phyloP scores from a whole-genome alignment of 1,140 invertebrate genomes.

The Psilanteris sp. region DNA sequence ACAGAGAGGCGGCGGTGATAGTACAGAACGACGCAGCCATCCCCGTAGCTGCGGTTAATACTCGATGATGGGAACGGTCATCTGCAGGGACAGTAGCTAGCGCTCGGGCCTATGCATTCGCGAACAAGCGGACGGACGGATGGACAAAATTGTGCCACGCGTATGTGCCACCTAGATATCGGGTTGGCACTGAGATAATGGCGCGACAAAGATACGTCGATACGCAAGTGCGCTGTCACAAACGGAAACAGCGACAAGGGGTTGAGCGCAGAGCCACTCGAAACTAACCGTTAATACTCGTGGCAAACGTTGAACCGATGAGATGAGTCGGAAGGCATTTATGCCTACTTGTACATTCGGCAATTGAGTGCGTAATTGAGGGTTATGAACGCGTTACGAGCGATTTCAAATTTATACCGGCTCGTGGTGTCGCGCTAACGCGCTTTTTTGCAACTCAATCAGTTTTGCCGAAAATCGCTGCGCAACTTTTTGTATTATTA shows the following conservation, averaged over 20 bases:
- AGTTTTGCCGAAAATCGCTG: too few relatives aligned
- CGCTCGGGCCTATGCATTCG: constrained; percentile 71
- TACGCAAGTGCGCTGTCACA: neutral
- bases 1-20: constrained; percentile 44
- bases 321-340: constrained; percentile 29
- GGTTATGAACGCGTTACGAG: constrained; percentile 19
- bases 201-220: constrained; percentile 32
- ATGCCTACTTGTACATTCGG: constrained; percentile 36
- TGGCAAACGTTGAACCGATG: constrained; percentile 51
- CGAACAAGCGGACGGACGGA: constrained; percentile 53
- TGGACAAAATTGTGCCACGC: constrained; percentile 76
- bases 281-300: constrained; percentile 74
- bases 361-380: constrained; percentile 45
- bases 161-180: constrained; percentile 73
- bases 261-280: constrained; percentile 72
- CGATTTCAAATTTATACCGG: constrained; percentile 7
- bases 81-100: constrained; percentile 79
- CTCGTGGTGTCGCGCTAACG: neutral
- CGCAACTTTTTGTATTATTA: too few relatives aligned
- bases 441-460: too few relatives aligned
- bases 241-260: neutral
- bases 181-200: constrained; percentile 43
- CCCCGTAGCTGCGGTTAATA: constrained; percentile 79
- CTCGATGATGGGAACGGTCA: constrained; percentile 81
- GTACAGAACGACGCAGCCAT: constrained; percentile 66